Evolutionary conservation across 2,113 vertebrate species (phyloP), one percentile per base, ranked within the genome.

Genomic region (Pangasianodon gigas): DNA sequence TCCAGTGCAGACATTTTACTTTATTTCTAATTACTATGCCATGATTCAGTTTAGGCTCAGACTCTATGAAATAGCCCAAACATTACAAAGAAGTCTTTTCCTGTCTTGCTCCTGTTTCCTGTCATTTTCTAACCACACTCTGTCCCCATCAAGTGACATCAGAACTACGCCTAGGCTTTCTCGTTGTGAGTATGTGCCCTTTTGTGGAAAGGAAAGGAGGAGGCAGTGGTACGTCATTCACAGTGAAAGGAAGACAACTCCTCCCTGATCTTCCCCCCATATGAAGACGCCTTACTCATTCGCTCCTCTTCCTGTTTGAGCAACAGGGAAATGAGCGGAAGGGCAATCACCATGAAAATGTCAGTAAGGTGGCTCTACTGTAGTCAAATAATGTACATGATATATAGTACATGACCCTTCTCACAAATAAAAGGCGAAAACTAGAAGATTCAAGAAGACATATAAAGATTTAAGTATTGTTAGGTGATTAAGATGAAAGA

Each of bases 251-350:
- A 92, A 89, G 89, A 87, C 87, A 11, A 29, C 82, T 46, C 85
- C 10, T 82, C 46, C 18, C 11, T 79, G 44, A 1, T 81, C 16
- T 69, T 24, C 13, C 10, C 56, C 58, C 44, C 29, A n/a, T 88
- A 56, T 74, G 52, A 65, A 11, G 13, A 75, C 8, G n/a, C 32
- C 37, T 89, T 86, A 88, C 80, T 88, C 75, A 86, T 82, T 89
- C 44, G 26, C 58, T 90, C 54, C 84, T 82, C 82, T 92, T 91
- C 89, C 91, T 90, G 88, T 89, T 32, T 77, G n/a, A 87, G 67
- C 58, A 89, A 83, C 41, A 65, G 84, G 88, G 85, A 77, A 77
- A 81, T 52, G 41, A 84, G 26, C 77, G 65, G 52, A 80, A 60
- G 46, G 37, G 24, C 37, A 71, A 10, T n/a, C 7, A 48, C 56